Conservation (phyloP, 2,797 vertebrate genomes). For the Catamblyrhynchus diadema region DNA sequence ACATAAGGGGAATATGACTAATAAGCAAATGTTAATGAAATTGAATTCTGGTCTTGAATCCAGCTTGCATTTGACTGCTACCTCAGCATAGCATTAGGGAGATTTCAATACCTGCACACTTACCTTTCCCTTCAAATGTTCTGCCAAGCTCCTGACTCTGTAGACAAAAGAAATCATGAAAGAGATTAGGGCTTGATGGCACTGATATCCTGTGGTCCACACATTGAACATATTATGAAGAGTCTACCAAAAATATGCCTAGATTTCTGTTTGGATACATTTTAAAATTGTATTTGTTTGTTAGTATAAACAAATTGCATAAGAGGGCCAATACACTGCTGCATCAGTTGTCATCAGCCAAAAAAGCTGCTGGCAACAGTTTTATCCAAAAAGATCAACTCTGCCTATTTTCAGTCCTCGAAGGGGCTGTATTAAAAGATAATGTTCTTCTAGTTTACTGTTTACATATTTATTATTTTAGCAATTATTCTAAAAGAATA, state of each 20-base stretch:
- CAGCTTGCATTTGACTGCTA: not conserved
- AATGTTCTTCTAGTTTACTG: not conserved
- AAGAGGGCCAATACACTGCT: not conserved
- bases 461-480: not conserved
- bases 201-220: not conserved
- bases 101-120: not conserved
- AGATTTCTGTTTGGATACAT: not conserved
- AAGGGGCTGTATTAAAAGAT: not conserved
- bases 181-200: not conserved
- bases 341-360: not conserved
- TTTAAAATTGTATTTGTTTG: not conserved
- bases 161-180: not conserved
- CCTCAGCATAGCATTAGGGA: not conserved
- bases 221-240: not conserved
- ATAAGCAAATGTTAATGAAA: not conserved
- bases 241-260: not conserved
- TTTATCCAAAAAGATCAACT: not conserved
- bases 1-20: not conserved
- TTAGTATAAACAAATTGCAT: not conserved
- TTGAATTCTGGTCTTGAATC: not conserved
- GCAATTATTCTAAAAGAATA: not conserved
- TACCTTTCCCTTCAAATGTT: not conserved
- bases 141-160: not conserved
- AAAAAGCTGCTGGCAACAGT: not conserved
- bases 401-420: not conserved